Conservation (phyloP, 1,140 invertebrate genomes). For the Apis dorsata region DNA sequence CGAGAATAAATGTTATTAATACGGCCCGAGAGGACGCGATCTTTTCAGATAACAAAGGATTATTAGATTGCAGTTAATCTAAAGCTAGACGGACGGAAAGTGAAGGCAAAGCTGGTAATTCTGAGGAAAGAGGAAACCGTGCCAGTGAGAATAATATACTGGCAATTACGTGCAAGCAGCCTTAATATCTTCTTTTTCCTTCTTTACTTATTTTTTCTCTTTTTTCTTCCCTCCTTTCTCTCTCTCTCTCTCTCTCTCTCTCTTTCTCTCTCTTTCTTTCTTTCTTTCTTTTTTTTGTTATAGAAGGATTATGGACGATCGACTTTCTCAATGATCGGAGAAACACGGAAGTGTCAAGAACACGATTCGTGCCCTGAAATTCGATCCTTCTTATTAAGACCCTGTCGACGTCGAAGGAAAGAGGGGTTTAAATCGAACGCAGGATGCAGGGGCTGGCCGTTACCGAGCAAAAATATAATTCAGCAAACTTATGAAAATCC, state of each 20-base stretch:
- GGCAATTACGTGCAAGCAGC: constrained; percentile 25
- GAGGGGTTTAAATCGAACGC: constrained; percentile 46
- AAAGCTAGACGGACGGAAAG: constrained; percentile 26
- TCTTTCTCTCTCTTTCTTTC: too few relatives aligned
- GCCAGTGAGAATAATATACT: constrained; percentile 30
- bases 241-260: neutral
- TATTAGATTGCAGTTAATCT: constrained; percentile 41
- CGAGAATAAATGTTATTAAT: constrained; percentile 39
- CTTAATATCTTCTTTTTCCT: neutral
- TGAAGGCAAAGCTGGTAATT: constrained; percentile 27
- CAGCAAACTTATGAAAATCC: constrained; percentile 12
- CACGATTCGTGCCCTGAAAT: constrained; percentile 51
- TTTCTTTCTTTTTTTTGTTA: neutral
- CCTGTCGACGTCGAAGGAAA: constrained; percentile 49
- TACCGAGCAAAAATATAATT: constrained; percentile 20
- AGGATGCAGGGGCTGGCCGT: constrained; percentile 14
- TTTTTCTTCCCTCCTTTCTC: neutral
- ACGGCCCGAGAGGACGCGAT: neutral
- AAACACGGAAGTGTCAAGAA: constrained; percentile 54
- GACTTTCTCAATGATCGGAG: constrained; percentile 51
- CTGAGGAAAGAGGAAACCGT: neutral
- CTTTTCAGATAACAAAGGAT: constrained; percentile 26
- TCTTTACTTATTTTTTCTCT: neutral
- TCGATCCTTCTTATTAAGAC: constrained; percentile 51
- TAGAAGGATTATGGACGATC: constrained; percentile 32